Evolutionary conservation across 2,113 vertebrate species (phyloP).

Genomic region (Strigops habroptila): DNA sequence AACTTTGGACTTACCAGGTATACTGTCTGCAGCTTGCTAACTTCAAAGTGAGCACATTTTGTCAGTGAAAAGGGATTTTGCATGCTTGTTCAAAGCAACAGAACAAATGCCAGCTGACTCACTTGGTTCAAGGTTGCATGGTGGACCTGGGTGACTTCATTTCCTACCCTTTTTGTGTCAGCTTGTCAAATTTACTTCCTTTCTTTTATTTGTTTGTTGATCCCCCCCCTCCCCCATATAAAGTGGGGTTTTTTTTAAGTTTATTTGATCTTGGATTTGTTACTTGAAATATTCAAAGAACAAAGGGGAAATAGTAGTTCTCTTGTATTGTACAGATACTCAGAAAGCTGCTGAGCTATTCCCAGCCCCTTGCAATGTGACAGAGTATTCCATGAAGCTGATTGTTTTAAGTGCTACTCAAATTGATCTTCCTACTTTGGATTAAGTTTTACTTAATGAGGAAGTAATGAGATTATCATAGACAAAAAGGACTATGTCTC

Average conservation of each 20-base stretch:
- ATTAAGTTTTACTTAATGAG: conserved; percentile 48
- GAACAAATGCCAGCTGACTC: neutral
- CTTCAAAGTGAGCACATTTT: neutral
- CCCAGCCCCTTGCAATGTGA: neutral
- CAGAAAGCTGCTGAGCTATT: neutral
- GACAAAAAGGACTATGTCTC: neutral
- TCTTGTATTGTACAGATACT: neutral
- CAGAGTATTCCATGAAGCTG: neutral
- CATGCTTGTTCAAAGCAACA: neutral
- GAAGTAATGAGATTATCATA: conserved; percentile 20
- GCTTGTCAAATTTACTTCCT: neutral
- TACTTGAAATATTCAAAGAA: neutral
- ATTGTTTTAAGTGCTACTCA: conserved; percentile 33
- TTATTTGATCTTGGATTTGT: conserved; percentile 9
- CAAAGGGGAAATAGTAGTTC: neutral
- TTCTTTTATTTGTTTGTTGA: neutral
- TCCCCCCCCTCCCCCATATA: too few relatives aligned
- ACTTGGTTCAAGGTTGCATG: neutral
- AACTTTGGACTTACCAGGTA: neutral
- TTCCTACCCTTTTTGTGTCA: neutral
- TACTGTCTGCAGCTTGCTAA: conserved; percentile 1
- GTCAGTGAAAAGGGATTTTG: neutral
- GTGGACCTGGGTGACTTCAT: neutral
- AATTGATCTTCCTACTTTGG: conserved; percentile 40
- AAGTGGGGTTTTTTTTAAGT: neutral